Evolutionary conservation across 2,888 invertebrate species (phyloP).

Genomic region (Rotaria socialis): DNA sequence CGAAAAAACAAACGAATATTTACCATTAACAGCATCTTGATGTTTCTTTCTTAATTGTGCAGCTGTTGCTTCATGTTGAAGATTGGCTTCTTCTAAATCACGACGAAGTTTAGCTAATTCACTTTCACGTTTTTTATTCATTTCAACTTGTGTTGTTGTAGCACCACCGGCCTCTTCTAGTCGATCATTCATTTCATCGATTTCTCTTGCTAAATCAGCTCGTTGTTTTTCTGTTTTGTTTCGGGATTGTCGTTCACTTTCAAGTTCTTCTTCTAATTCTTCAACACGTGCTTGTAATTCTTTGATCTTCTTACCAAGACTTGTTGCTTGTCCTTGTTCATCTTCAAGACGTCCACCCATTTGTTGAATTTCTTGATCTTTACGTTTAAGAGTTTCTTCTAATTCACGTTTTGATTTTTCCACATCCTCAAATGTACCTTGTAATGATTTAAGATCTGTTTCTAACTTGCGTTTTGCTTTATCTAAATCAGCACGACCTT

Average conservation of each 20-base stretch:
- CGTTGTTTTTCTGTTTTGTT: conserved; percentile 93
- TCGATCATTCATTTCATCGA: conserved; percentile 45
- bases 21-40: conserved; percentile 88
- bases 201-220: conserved; percentile 78
- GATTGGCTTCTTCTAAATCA: conserved; percentile 95
- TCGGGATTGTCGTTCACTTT: conserved; percentile 94
- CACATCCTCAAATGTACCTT: conserved; percentile 59
- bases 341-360: conserved; percentile 91
- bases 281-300: conserved; percentile 74
- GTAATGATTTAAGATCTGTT: conserved; percentile 82
- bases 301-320: conserved; percentile 80
- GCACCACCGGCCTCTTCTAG: conserved; percentile 95
- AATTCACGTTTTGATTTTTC: conserved; percentile 56
- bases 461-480: conserved; percentile 97
- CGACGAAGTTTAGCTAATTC: conserved; percentile 93
- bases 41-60: conserved; percentile 98
- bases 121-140: conserved; percentile 99
- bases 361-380: conserved; percentile 95
- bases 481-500: conserved; percentile 90
- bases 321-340: conserved; percentile 93
- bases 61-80: conserved; percentile 94
- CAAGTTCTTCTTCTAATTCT: conserved; percentile 97
- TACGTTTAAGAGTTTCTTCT: conserved; percentile 64
- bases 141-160: conserved; percentile 83
- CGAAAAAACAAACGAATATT: no score